Conservation (phyloP, 2,797 vertebrate genomes). For the Rhincodon typus region DNA sequence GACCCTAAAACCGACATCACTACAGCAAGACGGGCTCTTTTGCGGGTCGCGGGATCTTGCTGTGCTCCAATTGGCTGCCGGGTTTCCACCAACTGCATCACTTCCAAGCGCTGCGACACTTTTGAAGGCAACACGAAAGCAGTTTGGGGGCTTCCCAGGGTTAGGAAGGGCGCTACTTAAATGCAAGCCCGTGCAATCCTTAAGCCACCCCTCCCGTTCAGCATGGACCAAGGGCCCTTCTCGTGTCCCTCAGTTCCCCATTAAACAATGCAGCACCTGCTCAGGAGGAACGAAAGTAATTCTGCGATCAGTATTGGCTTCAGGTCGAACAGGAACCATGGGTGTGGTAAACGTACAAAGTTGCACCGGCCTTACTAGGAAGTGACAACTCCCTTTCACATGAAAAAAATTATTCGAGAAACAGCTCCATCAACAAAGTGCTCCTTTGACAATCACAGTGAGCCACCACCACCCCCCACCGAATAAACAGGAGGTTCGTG, state of each 20-base stretch:
- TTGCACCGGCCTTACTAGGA: no score
- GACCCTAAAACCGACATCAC: not conserved
- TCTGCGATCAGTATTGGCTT: not conserved
- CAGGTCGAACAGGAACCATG: not conserved
- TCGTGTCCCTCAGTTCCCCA: not conserved
- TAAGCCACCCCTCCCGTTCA: not conserved
- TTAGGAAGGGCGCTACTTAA: not conserved
- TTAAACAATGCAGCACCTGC: not conserved
- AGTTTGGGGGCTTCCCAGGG: not conserved
- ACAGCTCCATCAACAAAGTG: not conserved
- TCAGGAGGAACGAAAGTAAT: not conserved
- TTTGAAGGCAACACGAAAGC: no score
- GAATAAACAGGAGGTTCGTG: not conserved
- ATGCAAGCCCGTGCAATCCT: not conserved
- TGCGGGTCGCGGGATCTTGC: not conserved
- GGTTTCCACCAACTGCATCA: no score
- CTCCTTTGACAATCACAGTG: not conserved
- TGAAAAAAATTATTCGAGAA: not conserved
- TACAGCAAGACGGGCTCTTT: not conserved
- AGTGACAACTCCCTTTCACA: not conserved
- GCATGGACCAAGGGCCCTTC: not conserved
- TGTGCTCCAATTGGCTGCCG: not conserved
- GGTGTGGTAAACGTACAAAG: not conserved
- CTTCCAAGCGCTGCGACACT: not conserved
- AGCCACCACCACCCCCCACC: no score